Percentiles rank a stretch among this genome's conserved stretches.
Conservation (phyloP, 2,888 invertebrate genomes). For the Netelia fuscicornis region DNA sequence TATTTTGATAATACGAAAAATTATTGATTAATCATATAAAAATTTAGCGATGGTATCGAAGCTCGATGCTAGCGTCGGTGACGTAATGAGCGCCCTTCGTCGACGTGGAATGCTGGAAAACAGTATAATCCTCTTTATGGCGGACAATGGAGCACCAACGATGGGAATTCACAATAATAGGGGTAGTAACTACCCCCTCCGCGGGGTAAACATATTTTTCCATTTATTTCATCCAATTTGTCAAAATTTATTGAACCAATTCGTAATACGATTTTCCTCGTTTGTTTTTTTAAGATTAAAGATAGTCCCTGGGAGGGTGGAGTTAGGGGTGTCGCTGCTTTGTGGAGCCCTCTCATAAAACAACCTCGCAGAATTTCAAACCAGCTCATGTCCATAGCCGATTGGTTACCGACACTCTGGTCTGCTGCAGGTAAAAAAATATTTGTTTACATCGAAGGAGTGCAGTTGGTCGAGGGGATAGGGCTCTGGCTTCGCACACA, state of each 20-base stretch:
- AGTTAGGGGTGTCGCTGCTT: constrained; percentile 86
- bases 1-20: background rate
- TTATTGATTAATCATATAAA: background rate
- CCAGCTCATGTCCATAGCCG: constrained; percentile 86
- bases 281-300: constrained; percentile 85
- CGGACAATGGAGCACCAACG: constrained; percentile 95
- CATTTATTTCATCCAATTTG: constrained; percentile 46
- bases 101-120: constrained; percentile 90
- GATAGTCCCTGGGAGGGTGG: constrained; percentile 88
- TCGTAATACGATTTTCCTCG: background rate
- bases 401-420: constrained; percentile 87
- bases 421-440: constrained; percentile 85
- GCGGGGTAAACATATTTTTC: constrained; percentile 87
- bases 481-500: no score
- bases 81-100: constrained; percentile 89
- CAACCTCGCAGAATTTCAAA: constrained; percentile 84
- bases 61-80: constrained; percentile 94
- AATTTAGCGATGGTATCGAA: constrained; percentile 92
- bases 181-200: constrained; percentile 92
- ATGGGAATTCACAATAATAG: constrained; percentile 90
- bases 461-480: no score
- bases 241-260: background rate
- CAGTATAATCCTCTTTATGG: constrained; percentile 93
- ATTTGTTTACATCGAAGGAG: background rate
- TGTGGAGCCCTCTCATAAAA: constrained; percentile 86